phyloP scores from a whole-genome alignment of 2,888 invertebrate species.

The Willowsia nigromaculata region DNA sequence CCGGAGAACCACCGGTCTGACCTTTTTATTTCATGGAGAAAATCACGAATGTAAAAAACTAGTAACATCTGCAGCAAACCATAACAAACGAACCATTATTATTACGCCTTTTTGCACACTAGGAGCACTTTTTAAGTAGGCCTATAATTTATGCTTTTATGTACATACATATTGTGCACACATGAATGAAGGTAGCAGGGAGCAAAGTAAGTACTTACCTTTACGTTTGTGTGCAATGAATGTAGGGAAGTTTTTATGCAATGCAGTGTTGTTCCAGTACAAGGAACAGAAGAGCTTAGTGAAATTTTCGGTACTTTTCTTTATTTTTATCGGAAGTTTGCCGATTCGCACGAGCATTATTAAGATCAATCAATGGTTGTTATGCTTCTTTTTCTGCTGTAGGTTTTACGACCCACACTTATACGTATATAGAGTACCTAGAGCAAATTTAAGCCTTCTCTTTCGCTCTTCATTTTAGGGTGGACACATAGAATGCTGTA shows the following conservation, averaged over 20 bases:
- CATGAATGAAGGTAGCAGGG: neutral
- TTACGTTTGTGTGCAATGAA: slow-evolving; percentile 18
- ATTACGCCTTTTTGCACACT: slow-evolving; percentile 34
- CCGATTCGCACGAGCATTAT: slow-evolving; percentile 58
- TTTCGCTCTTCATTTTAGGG: neutral
- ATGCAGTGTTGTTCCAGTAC: slow-evolving; percentile 34
- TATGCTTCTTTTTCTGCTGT: slow-evolving; percentile 44
- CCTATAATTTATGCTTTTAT: neutral
- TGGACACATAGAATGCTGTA: slow-evolving; percentile 20
- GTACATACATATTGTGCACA: neutral
- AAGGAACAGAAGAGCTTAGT: neutral
- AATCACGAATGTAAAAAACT: slow-evolving; percentile 41
- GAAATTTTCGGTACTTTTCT: slow-evolving; percentile 40
- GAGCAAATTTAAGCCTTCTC: neutral
- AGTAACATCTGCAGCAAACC: slow-evolving; percentile 44
- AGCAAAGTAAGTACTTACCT: neutral
- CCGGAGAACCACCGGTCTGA: neutral
- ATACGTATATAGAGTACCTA: neutral
- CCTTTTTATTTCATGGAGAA: slow-evolving; percentile 30
- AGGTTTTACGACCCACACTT: slow-evolving; percentile 20
- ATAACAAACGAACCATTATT: slow-evolving; percentile 32
- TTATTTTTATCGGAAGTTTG: slow-evolving; percentile 59
- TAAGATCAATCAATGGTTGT: slow-evolving; percentile 69
- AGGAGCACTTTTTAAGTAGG: neutral
- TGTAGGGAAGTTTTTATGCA: slow-evolving; percentile 39